A percentile compares a stretch with the other conserved stretches of the same genome.
Evolutionary conservation across 2,113 vertebrate species (phyloP).

Genomic region (Suricata suricatta): DNA sequence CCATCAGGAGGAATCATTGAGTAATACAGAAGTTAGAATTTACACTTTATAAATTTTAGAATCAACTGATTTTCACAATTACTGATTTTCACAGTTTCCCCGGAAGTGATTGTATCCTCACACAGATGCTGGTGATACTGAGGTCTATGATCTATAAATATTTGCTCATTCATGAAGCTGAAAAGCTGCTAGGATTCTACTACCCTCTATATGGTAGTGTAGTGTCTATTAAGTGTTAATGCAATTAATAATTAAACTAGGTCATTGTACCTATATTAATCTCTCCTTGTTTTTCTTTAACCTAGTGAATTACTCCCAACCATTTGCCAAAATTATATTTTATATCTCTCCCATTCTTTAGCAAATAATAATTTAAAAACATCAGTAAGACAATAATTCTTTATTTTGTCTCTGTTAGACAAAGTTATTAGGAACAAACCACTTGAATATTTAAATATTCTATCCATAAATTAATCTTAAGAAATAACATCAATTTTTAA

Average conservation of each 20-base stretch:
- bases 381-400: not conserved
- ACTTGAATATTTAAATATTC: not conserved
- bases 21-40: not conserved
- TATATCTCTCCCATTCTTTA: not conserved
- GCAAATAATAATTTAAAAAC: not conserved
- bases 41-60: not conserved
- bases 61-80: not conserved
- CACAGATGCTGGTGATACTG: not conserved
- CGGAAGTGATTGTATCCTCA: not conserved
- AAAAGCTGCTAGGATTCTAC: not conserved
- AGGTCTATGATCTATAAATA: not conserved
- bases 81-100: not conserved
- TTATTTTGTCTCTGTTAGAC: not conserved
- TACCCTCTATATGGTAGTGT: not conserved
- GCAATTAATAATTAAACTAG: not conserved
- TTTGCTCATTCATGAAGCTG: not conserved
- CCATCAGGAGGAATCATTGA: not conserved
- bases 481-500: not conserved
- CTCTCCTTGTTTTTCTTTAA: not conserved
- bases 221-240: not conserved
- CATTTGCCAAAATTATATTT: not conserved
- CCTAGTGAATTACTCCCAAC: not conserved
- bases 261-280: not conserved
- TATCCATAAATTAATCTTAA: not conserved
- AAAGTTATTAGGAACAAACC: not conserved